phyloP scores from a whole-genome alignment of 1,140 invertebrate genomes.

The Mycetomoellerius zeteki region DNA sequence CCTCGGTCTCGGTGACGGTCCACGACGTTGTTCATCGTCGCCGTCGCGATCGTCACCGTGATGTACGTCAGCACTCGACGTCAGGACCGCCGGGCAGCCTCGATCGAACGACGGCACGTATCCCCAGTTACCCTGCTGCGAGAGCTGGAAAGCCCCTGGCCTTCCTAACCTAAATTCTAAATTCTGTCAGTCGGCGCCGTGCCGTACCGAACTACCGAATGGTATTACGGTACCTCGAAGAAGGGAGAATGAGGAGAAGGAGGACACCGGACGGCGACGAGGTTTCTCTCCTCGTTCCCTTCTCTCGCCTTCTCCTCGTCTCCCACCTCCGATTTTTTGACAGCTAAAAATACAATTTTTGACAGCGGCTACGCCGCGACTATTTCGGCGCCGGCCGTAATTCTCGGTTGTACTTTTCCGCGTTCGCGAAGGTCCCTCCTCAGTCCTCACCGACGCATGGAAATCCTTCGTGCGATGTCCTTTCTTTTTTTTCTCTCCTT shows the following conservation, averaged over 20 bases:
- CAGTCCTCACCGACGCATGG: background rate
- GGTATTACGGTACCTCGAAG: background rate
- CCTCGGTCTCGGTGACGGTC: background rate
- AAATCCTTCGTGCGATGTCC: constrained; percentile 8
- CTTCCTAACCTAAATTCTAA: constrained; percentile 74
- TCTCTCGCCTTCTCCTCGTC: too few species aligned
- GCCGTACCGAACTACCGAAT: background rate
- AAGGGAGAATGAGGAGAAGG: background rate
- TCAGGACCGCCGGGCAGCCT: background rate
- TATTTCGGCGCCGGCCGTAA: constrained; percentile 63
- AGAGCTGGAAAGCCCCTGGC: constrained; percentile 8
- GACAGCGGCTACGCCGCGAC: constrained; percentile 39
- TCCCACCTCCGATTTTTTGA: constrained; percentile 66
- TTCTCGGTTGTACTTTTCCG: background rate
- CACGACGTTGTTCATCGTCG: background rate
- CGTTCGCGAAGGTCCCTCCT: constrained; percentile 1
- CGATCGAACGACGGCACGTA: constrained; percentile 35
- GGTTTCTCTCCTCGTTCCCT: background rate
- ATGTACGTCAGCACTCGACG: background rate
- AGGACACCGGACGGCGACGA: background rate
- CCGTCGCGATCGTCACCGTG: background rate
- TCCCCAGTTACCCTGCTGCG: constrained; percentile 22
- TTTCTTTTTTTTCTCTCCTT: background rate
- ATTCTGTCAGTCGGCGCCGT: constrained; percentile 44
- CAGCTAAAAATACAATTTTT: constrained; percentile 79